Base-by-base conservation (phyloP, 2,888 invertebrate genomes). In the Drosophila pegasa region DNA sequence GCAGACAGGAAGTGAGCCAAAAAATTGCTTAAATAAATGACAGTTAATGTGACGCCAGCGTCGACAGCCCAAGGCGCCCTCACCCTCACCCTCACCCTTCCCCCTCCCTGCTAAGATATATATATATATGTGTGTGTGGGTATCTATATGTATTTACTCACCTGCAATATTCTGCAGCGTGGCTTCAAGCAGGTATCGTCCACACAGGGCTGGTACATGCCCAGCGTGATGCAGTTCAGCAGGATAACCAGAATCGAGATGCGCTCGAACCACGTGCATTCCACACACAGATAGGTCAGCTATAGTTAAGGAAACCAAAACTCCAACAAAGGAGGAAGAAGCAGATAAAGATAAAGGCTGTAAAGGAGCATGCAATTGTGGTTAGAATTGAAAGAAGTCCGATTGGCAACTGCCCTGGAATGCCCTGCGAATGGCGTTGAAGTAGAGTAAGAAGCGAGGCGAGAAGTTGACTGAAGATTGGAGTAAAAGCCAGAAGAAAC, bases 201-300 rank as follows among this genome's bases (percentile, higher is more conserved):
- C 89, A 97, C 96, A 93, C 99, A 99, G 25, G 99, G 99, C 93
- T 99, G 98, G 93, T 99, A 99, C 99, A 99, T 99, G 71, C 99
- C 99, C 90, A 99, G 94, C 14, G 99, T 99, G 82, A 99, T 94
- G 94, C 99, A 99, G 94, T 99, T 99, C 91, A 99, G 94, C 86
- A 99, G 94, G 91, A 99, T 99, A 76, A 99, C 98, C 93, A 98
- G 94, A 97, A 99, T 99, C 90, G 98, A 99, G 90, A 99, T 94
- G 83, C 99, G 95, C 94, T 99, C 99, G 94, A 99, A 99, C 99
- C 99, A 99, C 93, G 97, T 98, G 93, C n/a, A 22, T 0, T 45
- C 50, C 41, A 29, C 50, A 51, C 60, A 52, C 12, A 41, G 35
- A 57, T 43, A 25, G 35, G 35, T 43, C 54, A 58, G 50, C 43